phyloP scores from a whole-genome alignment of 2,113 vertebrate species.

The Peromyscus californicus region DNA sequence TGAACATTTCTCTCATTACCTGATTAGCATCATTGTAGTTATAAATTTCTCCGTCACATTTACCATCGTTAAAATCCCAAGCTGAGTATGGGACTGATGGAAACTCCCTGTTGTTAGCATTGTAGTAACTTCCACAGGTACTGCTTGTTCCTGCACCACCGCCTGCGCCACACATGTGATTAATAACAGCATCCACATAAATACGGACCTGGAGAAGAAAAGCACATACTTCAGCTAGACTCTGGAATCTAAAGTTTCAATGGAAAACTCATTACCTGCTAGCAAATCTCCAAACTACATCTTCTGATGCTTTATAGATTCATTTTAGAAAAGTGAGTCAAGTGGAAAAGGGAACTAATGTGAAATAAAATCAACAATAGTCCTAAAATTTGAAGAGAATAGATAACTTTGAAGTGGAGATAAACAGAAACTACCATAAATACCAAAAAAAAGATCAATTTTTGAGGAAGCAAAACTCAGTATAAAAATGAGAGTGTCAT shows the following conservation, averaged over 20 bases:
- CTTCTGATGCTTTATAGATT: not conserved
- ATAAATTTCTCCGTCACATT: slow-evolving; percentile 94
- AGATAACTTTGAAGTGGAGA: not conserved
- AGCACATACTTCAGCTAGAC: not conserved
- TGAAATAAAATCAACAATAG: not conserved
- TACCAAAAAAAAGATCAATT: not conserved
- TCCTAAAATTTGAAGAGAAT: not conserved
- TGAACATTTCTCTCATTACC: slow-evolving; percentile 83
- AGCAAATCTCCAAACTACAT: not conserved
- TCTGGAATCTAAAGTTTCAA: not conserved
- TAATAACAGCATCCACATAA: slow-evolving; percentile 91
- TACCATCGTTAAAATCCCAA: slow-evolving; percentile 93
- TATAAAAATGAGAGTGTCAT: not conserved
- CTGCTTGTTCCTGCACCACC: slow-evolving; percentile 88
- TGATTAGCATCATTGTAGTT: slow-evolving; percentile 92
- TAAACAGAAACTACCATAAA: not conserved
- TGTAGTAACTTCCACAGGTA: slow-evolving; percentile 93
- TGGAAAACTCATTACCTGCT: not conserved
- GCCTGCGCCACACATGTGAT: slow-evolving; percentile 90
- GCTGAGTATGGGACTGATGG: slow-evolving; percentile 91
- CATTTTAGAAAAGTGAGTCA: not conserved
- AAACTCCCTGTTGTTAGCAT: slow-evolving; percentile 89
- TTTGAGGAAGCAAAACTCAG: rapidly evolving
- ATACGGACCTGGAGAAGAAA: slow-evolving; percentile 87
- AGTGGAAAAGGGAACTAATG: not conserved